These are phyloP conservation scores for Polydrusus tereticollis DNA, from an alignment of 2,888 invertebrate genomes.

Conservation along the genomic window DNA sequence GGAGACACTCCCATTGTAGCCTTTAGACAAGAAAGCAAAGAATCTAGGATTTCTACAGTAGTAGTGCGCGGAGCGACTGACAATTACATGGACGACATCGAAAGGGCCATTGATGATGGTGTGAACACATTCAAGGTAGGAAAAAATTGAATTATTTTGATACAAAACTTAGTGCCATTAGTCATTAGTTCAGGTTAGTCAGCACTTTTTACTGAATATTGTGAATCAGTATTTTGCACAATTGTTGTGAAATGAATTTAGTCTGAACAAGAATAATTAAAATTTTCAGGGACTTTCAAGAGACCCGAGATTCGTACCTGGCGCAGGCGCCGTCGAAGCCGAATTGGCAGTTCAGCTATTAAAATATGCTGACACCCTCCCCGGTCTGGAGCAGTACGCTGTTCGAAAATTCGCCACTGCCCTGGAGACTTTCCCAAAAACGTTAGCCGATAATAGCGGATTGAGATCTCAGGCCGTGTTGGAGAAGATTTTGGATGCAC, in stretches of 20 bases:
- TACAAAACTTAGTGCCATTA: too few species aligned
- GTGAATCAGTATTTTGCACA: too few species aligned
- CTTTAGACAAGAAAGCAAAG: conserved; percentile 88
- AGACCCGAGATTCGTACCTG: conserved; percentile 80
- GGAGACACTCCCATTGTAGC: conserved; percentile 95
- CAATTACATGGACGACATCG: conserved; percentile 99
- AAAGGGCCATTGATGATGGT: conserved; percentile 98
- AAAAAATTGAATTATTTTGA: too few species aligned
- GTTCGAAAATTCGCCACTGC: conserved; percentile 93
- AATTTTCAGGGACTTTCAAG: conserved; percentile 60
- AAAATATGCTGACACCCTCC: conserved; percentile 90
- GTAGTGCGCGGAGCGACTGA: conserved; percentile 97
- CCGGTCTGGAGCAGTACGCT: conserved; percentile 97
- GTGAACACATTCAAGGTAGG: conserved; percentile 99
- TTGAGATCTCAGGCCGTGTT: conserved; percentile 88
- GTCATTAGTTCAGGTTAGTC: too few species aligned
- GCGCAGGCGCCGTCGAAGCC: conserved; percentile 96
- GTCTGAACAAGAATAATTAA: background rate
- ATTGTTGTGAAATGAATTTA: background rate
- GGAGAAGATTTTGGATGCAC: conserved; percentile 92
- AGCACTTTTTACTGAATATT: too few species aligned
- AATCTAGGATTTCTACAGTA: conserved; percentile 92
- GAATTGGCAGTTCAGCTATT: conserved; percentile 90
- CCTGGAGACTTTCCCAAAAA: conserved; percentile 91
- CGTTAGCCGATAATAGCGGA: conserved; percentile 95